phyloP scores from a whole-genome alignment of 2,797 vertebrate species.

The Spea hammondii region DNA sequence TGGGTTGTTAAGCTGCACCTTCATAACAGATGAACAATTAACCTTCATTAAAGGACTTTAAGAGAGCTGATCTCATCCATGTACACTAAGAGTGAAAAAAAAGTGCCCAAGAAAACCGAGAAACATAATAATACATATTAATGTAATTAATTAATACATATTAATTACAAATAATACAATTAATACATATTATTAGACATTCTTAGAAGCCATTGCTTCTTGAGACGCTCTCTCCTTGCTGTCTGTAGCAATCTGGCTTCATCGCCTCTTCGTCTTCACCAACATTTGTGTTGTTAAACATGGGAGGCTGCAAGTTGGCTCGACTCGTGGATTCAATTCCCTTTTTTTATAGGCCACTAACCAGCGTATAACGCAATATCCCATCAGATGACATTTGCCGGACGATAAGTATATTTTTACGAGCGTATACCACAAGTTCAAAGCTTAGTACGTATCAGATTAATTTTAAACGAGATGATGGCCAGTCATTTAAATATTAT shows the following conservation, averaged over 20 bases:
- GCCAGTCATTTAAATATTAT: neutral
- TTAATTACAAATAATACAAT: neutral
- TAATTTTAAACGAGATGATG: conserved; percentile 1
- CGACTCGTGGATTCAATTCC: neutral
- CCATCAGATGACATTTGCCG: neutral
- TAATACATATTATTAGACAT: neutral
- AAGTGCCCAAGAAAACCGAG: neutral
- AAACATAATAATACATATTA: neutral
- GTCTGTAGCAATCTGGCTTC: neutral
- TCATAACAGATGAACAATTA: too few species aligned
- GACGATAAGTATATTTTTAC: neutral
- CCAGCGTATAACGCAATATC: neutral
- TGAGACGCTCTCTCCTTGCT: neutral
- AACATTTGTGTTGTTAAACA: neutral
- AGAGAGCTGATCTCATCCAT: neutral
- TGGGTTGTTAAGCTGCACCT: too few species aligned
- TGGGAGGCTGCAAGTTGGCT: neutral
- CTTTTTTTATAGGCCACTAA: neutral
- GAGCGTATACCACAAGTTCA: neutral
- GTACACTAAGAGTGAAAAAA: neutral
- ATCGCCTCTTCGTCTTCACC: neutral
- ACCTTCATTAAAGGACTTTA: too few species aligned
- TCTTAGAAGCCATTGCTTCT: neutral
- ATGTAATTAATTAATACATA: too few species aligned
- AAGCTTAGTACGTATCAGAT: conserved; percentile 7